phyloP scores from a whole-genome alignment of 2,888 invertebrate genomes.

The Acanthosoma haemorrhoidale region DNA sequence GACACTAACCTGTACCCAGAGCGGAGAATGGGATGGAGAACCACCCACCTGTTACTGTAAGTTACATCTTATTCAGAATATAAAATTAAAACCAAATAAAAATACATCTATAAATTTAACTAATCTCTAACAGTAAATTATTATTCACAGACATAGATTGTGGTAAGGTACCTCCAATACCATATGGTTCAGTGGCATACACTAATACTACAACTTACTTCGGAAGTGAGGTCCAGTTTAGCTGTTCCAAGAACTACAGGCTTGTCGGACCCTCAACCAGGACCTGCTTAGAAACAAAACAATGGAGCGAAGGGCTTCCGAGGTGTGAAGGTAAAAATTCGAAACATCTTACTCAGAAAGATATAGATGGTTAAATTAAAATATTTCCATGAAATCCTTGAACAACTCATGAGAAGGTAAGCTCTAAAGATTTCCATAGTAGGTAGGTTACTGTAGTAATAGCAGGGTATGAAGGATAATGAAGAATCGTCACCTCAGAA shows the following conservation, averaged over 20 bases:
- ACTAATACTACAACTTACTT: conserved; percentile 72
- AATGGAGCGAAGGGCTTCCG: conserved; percentile 79
- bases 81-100: background rate
- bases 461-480: too few relatives aligned
- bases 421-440: too few relatives aligned
- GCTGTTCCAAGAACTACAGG: conserved; percentile 72
- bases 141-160: conserved; percentile 71
- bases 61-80: conserved; percentile 40
- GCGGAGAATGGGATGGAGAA: conserved; percentile 78
- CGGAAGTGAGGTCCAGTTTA: conserved; percentile 72
- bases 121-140: background rate
- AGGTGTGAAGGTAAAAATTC: conserved; percentile 70
- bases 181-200: conserved; percentile 72
- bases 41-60: conserved; percentile 81
- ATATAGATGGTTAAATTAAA: background rate
- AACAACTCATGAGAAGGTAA: too few relatives aligned
- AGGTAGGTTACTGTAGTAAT: too few relatives aligned
- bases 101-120: background rate
- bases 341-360: background rate
- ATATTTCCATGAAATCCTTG: too few relatives aligned
- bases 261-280: conserved; percentile 68
- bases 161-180: conserved; percentile 71
- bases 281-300: conserved; percentile 65
- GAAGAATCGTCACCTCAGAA: too few relatives aligned
- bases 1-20: conserved; percentile 63